Conservation (phyloP, 2,888 invertebrate species). For the Athalia cordata region DNA sequence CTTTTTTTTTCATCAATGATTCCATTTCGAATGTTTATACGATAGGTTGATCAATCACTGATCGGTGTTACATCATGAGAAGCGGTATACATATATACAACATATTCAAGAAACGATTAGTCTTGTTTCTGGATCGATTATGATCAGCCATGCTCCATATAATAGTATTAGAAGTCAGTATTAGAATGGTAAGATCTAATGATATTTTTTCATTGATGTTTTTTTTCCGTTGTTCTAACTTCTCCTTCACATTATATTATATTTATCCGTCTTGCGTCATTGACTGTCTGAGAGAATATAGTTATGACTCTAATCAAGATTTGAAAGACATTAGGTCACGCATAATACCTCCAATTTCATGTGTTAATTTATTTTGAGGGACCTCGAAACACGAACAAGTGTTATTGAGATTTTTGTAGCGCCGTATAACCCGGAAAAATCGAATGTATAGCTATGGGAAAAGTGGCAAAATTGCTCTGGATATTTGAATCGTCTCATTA, state of each 20-base stretch:
- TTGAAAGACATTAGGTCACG: constrained; percentile 26
- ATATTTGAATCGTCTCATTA: too few species aligned
- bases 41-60: too few species aligned
- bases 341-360: neutral
- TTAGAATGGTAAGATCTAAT: constrained; percentile 14
- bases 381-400: too few species aligned
- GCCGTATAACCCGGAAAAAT: too few species aligned
- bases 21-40: too few species aligned
- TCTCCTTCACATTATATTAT: neutral
- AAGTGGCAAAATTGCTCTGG: too few species aligned
- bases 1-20: too few species aligned
- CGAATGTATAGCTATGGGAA: too few species aligned
- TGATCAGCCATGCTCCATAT: constrained; percentile 37
- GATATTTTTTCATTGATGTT: neutral
- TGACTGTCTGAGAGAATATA: constrained; percentile 40
- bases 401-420: too few species aligned
- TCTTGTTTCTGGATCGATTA: constrained; percentile 28
- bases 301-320: constrained; percentile 41
- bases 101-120: constrained; percentile 1
- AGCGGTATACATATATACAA: neutral
- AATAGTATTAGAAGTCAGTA: neutral
- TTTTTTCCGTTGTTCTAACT: constrained; percentile 14
- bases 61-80: too few species aligned
- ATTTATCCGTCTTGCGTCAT: neutral
- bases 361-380: too few species aligned